A percentile compares a stretch with the other conserved stretches of the same genome.
phyloP scores from a whole-genome alignment of 2,113 vertebrate genomes.

The Pipra filicauda region DNA sequence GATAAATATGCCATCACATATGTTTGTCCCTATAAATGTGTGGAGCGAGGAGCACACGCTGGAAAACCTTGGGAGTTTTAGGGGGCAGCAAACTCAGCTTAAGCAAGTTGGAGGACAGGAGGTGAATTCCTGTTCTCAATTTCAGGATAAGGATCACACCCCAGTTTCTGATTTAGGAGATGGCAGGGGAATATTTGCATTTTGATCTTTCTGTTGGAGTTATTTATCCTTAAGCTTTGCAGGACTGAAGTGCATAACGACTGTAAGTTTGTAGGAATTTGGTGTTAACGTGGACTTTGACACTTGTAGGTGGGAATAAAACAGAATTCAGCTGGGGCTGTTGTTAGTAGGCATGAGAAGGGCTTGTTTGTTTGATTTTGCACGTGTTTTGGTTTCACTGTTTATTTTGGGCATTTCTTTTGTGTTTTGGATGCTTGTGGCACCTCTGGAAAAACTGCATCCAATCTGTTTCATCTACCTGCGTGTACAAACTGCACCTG shows the following conservation, averaged over 20 bases:
- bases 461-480: neutral
- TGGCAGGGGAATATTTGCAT: neutral
- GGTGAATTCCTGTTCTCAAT: neutral
- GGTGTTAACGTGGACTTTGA: neutral
- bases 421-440: neutral
- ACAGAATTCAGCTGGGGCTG: neutral
- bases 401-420: neutral
- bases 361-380: neutral
- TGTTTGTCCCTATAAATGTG: neutral
- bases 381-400: neutral
- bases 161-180: neutral
- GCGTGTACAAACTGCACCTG: too few species aligned
- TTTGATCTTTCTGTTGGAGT: neutral
- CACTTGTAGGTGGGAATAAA: neutral
- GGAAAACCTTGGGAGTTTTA: neutral
- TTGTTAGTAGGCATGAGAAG: neutral
- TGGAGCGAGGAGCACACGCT: accelerated
- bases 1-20: neutral
- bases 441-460: neutral
- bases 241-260: neutral
- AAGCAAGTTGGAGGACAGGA: neutral
- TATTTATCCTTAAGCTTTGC: neutral
- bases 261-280: neutral
- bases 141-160: neutral
- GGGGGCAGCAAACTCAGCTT: accelerated